Conservation (phyloP, 2,113 vertebrate species). For the Mus pahari region DNA sequence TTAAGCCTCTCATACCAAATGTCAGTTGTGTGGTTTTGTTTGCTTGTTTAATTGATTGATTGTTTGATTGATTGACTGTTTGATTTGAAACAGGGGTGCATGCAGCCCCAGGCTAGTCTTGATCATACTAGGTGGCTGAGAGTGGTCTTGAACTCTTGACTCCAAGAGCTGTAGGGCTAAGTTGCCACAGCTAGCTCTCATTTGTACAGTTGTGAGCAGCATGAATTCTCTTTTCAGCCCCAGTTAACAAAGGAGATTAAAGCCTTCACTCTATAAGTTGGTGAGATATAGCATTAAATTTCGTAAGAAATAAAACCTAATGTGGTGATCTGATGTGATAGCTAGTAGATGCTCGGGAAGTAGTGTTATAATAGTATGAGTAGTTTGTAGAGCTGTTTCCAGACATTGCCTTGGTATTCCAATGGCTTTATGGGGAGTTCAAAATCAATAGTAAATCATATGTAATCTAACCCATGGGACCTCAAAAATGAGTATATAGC, state of each 20-base stretch:
- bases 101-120: neutral
- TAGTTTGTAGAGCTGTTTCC: neutral
- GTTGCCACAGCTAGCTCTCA: neutral
- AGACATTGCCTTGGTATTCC: neutral
- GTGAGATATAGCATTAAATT: neutral
- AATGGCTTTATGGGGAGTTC: neutral
- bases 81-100: neutral
- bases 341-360: neutral
- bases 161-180: neutral
- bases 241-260: neutral
- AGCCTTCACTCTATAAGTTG: neutral
- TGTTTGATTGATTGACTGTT: neutral
- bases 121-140: neutral
- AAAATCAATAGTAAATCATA: neutral
- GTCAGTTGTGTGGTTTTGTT: neutral
- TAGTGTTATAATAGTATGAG: neutral
- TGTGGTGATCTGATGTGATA: neutral
- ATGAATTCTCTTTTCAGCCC: neutral
- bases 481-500: neutral
- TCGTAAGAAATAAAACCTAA: neutral
- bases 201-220: neutral
- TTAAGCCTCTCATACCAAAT: neutral
- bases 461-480: neutral
- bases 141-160: neutral
- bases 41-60: neutral